These are phyloP conservation scores for Scolopax bukidnonensis DNA, from an alignment of 2,797 vertebrate species.

Conservation along the genomic window DNA sequence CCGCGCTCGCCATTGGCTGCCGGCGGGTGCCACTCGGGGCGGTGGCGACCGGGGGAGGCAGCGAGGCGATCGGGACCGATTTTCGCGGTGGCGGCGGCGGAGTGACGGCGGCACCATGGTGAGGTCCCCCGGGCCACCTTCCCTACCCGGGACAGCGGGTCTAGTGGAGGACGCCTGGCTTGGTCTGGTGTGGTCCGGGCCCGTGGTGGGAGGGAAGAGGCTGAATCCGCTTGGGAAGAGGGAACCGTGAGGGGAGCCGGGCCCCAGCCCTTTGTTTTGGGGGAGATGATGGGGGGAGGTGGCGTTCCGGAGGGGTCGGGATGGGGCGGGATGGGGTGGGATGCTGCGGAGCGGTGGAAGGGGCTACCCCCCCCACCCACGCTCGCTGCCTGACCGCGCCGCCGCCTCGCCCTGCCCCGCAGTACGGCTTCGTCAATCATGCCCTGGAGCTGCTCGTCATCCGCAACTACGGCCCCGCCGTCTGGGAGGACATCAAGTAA, in stretches of 20 bases:
- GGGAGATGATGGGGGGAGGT: background rate
- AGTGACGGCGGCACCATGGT: constrained; percentile 50
- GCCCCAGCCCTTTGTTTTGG: background rate
- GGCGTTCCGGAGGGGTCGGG: background rate
- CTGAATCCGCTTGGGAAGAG: background rate
- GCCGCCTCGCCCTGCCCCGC: constrained; percentile 21
- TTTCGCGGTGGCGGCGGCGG: background rate
- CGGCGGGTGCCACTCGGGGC: constrained; percentile 46
- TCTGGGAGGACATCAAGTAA: constrained; percentile 99
- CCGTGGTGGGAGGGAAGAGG: background rate
- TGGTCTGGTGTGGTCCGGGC: no score
- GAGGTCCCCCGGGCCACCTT: background rate
- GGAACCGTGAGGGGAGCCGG: background rate
- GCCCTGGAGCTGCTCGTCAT: constrained; percentile 97
- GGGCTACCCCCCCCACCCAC: background rate
- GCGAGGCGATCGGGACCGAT: background rate
- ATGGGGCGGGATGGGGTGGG: background rate
- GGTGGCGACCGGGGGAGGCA: background rate
- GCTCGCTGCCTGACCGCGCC: background rate
- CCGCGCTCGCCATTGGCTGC: constrained; percentile 63
- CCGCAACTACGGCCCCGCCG: constrained; percentile 95
- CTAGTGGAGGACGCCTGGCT: no score
- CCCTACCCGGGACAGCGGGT: no score
- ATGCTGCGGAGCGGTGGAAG: background rate
- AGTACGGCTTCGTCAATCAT: constrained; percentile 99